These are phyloP conservation scores for Bombylius discolor DNA, from an alignment of 2,888 invertebrate genomes.

Conservation along the genomic window DNA sequence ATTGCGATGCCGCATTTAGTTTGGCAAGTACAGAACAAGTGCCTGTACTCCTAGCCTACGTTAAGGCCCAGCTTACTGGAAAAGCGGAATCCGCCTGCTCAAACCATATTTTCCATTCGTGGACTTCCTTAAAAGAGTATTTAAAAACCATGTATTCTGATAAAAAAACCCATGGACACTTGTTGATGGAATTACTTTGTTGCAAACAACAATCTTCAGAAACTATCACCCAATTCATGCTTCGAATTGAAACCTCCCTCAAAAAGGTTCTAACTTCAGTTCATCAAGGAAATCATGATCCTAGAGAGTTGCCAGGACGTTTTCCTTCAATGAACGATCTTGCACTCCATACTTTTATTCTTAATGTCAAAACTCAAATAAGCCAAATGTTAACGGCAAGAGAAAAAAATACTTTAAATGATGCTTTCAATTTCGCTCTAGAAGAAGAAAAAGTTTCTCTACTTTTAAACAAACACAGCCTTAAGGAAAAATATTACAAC, in stretches of 20 bases:
- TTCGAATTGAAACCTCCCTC: slow-evolving; percentile 1
- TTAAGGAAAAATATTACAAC: not conserved
- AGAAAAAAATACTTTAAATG: not conserved
- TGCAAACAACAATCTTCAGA: not conserved
- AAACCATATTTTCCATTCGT: not conserved
- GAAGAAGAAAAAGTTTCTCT: slow-evolving; percentile 8
- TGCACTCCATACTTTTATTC: slow-evolving; percentile 3
- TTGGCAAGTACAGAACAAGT: not conserved
- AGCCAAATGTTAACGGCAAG: slow-evolving; percentile 5
- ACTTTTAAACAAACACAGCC: not conserved
- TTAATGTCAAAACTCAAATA: slow-evolving; percentile 1
- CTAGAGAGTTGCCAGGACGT: slow-evolving; percentile 1
- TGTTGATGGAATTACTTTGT: not conserved
- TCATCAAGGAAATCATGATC: not conserved
- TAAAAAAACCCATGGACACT: not conserved
- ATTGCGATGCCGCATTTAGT: not conserved
- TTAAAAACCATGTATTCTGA: not conserved
- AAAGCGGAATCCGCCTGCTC: not conserved
- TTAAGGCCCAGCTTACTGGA: not conserved
- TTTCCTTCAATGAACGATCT: slow-evolving; percentile 6
- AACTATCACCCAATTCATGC: slow-evolving; percentile 4
- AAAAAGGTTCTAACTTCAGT: not conserved
- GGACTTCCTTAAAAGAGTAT: not conserved
- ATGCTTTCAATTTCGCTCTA: slow-evolving; percentile 4
- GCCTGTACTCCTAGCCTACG: not conserved